Evolutionary conservation across 2,797 vertebrate genomes (phyloP), one percentile per base, ranked within the genome.

Genomic region (Fringilla coelebs): DNA sequence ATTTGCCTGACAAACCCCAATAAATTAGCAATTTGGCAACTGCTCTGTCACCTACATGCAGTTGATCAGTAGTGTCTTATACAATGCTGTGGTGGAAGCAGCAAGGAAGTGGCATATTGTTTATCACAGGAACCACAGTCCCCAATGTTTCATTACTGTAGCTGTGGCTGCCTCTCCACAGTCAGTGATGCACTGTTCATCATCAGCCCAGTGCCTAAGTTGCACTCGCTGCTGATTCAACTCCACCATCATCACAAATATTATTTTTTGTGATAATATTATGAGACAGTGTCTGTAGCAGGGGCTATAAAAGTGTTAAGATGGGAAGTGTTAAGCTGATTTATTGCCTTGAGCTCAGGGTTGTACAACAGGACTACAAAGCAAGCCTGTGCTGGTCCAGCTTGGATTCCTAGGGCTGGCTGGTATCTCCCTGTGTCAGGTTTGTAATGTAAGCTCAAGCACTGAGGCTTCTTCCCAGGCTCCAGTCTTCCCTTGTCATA

Each of bases 251-350:
- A 54, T 62, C 77, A 87, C 62, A 82, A 62, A 38, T 72, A 60
- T n/a, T 74, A 14, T n/a, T 68, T 86, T 85, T 81, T 89, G 45
- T 83, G 75, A 21, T 94, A 79, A 62, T 76, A 60, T 73, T 79
- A 76, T 66, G 61, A 90, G 41, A 17, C 81, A 68, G 29, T 20
- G 63, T 87, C 81, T 92, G 49, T 54, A 82, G 51, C 22, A 60
- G 31, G 19, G 48, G 17, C 92, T 91, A 61, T 86, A 77, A 71
- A 93, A 84, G 13, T 65, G 48, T 58, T 87, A 85, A 79, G 63
- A 52, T 51, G 34, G 52, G 61, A 89, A 77, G n/a, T n/a, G n/a
- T n/a, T n/a, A 70, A 54, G 65, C 22, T 74, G 81, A 81, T 88
- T 86, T 74, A 71, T 67, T 84, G 60, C 26, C 67, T 87, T 75